Base-by-base conservation (phyloP, 2,113 vertebrate genomes). In the Misgurnus mizolepis region DNA sequence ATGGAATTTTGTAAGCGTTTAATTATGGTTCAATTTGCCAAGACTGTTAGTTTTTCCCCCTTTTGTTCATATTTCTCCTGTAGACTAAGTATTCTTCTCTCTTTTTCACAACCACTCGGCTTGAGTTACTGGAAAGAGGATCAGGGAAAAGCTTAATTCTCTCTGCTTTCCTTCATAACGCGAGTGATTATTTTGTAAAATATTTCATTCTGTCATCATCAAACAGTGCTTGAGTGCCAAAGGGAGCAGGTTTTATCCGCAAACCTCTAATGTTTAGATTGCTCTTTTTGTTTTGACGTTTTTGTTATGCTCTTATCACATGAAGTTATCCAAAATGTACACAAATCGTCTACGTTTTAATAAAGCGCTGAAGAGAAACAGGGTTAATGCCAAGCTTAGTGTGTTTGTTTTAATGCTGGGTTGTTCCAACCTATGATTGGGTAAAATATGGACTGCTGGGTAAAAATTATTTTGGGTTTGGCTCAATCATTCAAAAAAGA, bases 1-100 rank as follows among this genome's bases (percentile, higher is more conserved):
- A 92, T 90, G 91, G 91, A 95, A 94, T 95, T 95, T 93, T 94
- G 93, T 95, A 95, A 95, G 95, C 93, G 95, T 97, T 96, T 96
- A 96, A 96, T 96, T 96, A 96, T 93, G 91, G 92, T 92, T 92
- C 91, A 93, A 94, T 95, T 95, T 94, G 93, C 92, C 87, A 89
- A 91, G 94, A 92, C 90, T 90, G 89, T 91, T 93, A 91, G 90
- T 90, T 93, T 93, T 94, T 93, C 49, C 40, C 47, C 62, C 69
- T 65, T 90, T 89, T 91, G 87, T 91, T 92, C 92, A 47, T 73
- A 47, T 76, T 45, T 62, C 67, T 76, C 53, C 45, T 18, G 60
- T 66, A 65, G 69, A 83, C 81, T 82, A 84, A 67, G 86, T 79
- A 79, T 86, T 86, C 86, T 85, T 65, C 81, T 12, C 65, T 87